A percentile compares a stretch with the other conserved stretches of the same genome.
phyloP scores from a whole-genome alignment of 2,113 vertebrate genomes.

The Taurulus bubalis region DNA sequence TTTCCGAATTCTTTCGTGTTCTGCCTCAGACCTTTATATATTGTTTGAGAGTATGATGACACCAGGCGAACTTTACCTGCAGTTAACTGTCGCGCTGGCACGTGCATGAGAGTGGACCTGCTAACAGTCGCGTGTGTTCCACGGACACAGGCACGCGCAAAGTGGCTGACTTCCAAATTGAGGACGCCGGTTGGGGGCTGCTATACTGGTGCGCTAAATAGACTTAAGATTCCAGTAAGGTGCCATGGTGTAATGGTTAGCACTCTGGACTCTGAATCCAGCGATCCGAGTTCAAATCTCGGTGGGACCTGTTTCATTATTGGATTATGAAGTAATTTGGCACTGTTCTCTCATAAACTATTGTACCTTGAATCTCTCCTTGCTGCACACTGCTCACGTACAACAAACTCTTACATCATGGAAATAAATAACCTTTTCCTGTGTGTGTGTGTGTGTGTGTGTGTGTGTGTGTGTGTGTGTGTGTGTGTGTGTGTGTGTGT shows the following conservation, averaged over 20 bases:
- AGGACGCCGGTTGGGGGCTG: background rate
- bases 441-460: background rate
- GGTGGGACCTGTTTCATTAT: slow-evolving; percentile 56
- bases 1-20: background rate
- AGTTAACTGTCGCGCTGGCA: slow-evolving; percentile 1
- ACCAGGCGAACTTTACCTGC: slow-evolving; percentile 2
- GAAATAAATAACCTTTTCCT: slow-evolving; percentile 21
- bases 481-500: too few relatives aligned
- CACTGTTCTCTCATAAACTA: background rate
- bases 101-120: background rate
- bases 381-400: background rate
- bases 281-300: slow-evolving; percentile 85
- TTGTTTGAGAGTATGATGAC: slow-evolving; percentile 2
- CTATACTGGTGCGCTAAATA: background rate
- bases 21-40: slow-evolving; percentile 1
- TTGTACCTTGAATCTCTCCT: background rate
- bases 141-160: background rate
- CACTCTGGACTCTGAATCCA: slow-evolving; percentile 87
- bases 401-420: slow-evolving; percentile 9
- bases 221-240: background rate
- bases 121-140: background rate
- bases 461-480: too few relatives aligned
- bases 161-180: background rate
- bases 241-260: slow-evolving; percentile 81
- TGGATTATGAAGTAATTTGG: background rate